Percentiles rank a stretch among this genome's conserved stretches.
These are phyloP conservation scores for human (Homo sapiens) DNA, from an alignment of 2,113 vertebrate species.

Conservation along the genomic window DNA sequence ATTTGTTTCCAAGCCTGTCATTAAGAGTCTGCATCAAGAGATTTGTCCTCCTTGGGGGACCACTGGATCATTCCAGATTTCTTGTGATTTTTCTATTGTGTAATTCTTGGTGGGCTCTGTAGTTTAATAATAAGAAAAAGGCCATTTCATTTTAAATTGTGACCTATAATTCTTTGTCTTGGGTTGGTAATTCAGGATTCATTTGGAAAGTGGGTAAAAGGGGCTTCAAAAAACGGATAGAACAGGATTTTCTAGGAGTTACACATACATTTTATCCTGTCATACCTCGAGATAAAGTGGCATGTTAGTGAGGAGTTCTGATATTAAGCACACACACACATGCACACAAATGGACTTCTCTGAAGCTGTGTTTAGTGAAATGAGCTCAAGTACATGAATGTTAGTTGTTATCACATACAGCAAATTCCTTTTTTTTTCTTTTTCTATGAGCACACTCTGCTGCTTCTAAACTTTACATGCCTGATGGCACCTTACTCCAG, in stretches of 20 bases:
- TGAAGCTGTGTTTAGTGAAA: constrained; percentile 38
- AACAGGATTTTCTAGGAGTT: constrained; percentile 11
- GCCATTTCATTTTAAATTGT: neutral
- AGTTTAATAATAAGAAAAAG: constrained; percentile 37
- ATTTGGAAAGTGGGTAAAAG: neutral
- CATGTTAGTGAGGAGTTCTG: constrained; percentile 69
- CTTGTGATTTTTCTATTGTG: neutral
- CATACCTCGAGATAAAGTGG: constrained; percentile 24
- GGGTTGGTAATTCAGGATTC: neutral
- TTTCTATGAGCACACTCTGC: neutral
- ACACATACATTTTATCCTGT: neutral
- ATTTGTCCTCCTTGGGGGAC: neutral
- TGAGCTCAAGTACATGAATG: neutral
- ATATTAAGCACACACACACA: constrained; percentile 49
- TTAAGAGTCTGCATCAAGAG: neutral
- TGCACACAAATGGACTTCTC: neutral
- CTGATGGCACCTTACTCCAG: neutral
- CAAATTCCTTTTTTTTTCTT: neutral
- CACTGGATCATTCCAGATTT: neutral
- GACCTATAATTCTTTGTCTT: neutral
- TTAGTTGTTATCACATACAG: neutral
- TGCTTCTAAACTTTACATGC: constrained; percentile 6
- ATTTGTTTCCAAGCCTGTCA: neutral
- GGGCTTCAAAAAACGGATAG: neutral
- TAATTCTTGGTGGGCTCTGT: neutral